Percentiles rank a stretch among this genome's conserved stretches.
phyloP scores from a whole-genome alignment of 2,888 invertebrate genomes.

The Rapana venosa region DNA sequence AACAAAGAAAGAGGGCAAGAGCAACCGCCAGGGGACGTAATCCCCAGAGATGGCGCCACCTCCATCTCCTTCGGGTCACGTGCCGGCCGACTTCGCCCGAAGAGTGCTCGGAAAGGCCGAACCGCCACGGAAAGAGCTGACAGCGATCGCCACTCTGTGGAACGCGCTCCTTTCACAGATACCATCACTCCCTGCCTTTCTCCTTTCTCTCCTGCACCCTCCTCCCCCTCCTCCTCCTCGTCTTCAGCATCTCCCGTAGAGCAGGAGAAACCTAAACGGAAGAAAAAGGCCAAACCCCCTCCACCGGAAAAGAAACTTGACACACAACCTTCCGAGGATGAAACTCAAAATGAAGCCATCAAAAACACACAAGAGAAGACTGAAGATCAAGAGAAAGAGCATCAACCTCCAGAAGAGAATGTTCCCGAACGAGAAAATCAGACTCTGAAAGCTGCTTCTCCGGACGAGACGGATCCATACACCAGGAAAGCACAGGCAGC shows the following conservation, averaged over 20 bases:
- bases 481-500: not conserved
- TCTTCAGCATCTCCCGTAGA: not conserved
- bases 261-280: not conserved
- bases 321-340: not conserved
- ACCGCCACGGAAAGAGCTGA: not conserved
- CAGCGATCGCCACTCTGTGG: not conserved
- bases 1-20: constrained; percentile 27
- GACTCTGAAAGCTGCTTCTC: not conserved
- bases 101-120: constrained; percentile 20
- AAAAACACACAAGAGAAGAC: not conserved
- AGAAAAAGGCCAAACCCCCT: not conserved
- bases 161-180: constrained; percentile 22
- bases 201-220: not conserved
- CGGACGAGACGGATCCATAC: not conserved
- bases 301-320: not conserved
- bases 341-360: not conserved
- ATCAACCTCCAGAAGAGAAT: not conserved
- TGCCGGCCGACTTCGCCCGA: not conserved
- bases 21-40: not conserved
- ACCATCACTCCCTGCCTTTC: constrained; percentile 22
- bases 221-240: constrained; percentile 5
- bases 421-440: not conserved
- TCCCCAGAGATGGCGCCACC: constrained; percentile 15
- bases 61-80: not conserved
- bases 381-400: not conserved